Base-by-base conservation (phyloP, 2,888 invertebrate species). In the Deilephila elpenor region DNA sequence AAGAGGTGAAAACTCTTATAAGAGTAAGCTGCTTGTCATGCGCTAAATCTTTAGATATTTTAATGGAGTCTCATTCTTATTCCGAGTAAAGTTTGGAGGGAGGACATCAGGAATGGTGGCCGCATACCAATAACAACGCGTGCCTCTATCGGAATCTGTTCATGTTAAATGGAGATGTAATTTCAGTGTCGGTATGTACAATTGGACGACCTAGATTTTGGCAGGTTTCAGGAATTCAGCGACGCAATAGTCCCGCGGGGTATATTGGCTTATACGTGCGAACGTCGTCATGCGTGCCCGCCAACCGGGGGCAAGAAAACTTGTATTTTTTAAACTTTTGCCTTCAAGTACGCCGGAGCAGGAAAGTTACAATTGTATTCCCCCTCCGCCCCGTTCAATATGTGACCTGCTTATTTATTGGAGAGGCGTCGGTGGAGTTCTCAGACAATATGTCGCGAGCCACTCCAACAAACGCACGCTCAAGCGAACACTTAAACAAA, bases 401-500 rank as follows among this genome's bases (percentile, higher is more conserved):
- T 94, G 94, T 94, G 94, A 94, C 94, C 94, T 93, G 94, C 89
- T 94, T 94, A 93, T 94, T 94, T 94, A 94, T 94, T 92, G 92
- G 91, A 91, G 90, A 93, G 86, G 90, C 93, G 92, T 90, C 90
- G 93, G 88, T 87, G 86, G 92, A 93, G 93, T 93, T 94, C 91
- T 87, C 89, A 93, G 93, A 93, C 94, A 94, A 94, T 92, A 93
- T 93, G 93, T 93, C 93, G 94, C 91, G 88, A 88, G 84, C 87
- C 86, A 88, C 88, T 89, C 90, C 84, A 88, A 84, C 88, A 85
- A 90, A 89, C 89, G 88, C 89, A 88, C 88, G 82, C 83, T 79
- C 84, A 85, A 83, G 84, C 83, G 84, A 86, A 82, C 85, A 89
- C 89, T 91, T 89, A 91, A 91, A 92, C 90, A 89, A 90, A 91